Evolutionary conservation across 2,113 vertebrate genomes (phyloP).

Genomic region (Varanus salvator): DNA sequence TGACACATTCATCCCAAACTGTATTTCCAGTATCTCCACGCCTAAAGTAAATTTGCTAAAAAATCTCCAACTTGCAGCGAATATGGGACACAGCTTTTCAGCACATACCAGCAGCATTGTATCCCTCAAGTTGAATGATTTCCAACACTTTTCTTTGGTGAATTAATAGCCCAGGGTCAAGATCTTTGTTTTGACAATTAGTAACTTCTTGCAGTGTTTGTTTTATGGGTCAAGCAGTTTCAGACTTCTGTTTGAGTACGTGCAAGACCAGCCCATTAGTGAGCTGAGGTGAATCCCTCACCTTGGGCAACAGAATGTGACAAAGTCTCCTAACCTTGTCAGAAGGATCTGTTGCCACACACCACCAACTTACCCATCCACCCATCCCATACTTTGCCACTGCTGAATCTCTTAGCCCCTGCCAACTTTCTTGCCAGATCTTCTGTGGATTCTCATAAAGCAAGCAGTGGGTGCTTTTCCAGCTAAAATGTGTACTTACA

Average conservation of each 20-base stretch:
- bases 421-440: too few relatives aligned
- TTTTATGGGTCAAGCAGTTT: slow-evolving; percentile 15
- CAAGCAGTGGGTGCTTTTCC: too few relatives aligned
- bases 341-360: too few relatives aligned
- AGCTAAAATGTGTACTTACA: too few relatives aligned
- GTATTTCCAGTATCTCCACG: not conserved
- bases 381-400: too few relatives aligned
- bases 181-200: slow-evolving; percentile 4
- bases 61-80: slow-evolving; percentile 22
- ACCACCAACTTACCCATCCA: too few relatives aligned
- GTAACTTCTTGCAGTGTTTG: slow-evolving; percentile 28
- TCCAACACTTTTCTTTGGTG: not conserved
- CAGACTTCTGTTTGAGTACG: not conserved
- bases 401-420: too few relatives aligned
- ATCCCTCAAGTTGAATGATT: slow-evolving; percentile 17
- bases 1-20: not conserved
- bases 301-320: too few relatives aligned
- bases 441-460: too few relatives aligned
- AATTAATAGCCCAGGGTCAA: slow-evolving; percentile 15
- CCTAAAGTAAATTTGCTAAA: slow-evolving; percentile 29
- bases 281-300: too few relatives aligned
- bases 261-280: not conserved
- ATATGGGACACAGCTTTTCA: slow-evolving; percentile 20
- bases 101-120: slow-evolving; percentile 18
- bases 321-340: too few relatives aligned